Evolutionary conservation across 1,140 invertebrate species (phyloP).

Genomic region (Apocrypta bakeri): DNA sequence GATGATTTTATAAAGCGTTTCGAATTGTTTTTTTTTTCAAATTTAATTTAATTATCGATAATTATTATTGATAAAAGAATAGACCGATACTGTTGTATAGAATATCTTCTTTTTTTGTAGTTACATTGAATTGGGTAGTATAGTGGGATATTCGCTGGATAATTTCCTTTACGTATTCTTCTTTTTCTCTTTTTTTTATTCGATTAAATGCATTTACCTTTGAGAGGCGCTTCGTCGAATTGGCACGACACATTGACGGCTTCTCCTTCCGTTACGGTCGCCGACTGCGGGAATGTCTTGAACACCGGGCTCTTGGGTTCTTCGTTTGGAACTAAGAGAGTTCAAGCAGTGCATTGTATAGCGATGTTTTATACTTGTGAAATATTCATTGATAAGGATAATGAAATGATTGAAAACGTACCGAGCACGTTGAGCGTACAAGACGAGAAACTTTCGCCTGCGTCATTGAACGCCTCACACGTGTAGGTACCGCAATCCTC

Average conservation of each 20-base stretch:
- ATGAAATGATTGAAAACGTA: constrained; percentile 58
- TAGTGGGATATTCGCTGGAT: too few relatives aligned
- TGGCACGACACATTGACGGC: constrained; percentile 86
- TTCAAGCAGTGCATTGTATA: neutral
- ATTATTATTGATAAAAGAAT: too few relatives aligned
- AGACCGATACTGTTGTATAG: too few relatives aligned
- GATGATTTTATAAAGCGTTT: too few relatives aligned
- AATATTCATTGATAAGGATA: neutral
- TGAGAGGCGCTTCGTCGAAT: constrained; percentile 81
- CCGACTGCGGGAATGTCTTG: constrained; percentile 91
- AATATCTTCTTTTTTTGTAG: too few relatives aligned
- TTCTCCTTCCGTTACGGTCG: constrained; percentile 88
- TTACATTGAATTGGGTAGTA: too few relatives aligned
- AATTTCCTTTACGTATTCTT: too few relatives aligned
- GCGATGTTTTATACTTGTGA: too few relatives aligned
- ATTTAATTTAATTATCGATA: too few relatives aligned
- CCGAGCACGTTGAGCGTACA: constrained; percentile 88
- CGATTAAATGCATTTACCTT: constrained; percentile 72
- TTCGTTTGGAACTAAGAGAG: constrained; percentile 87
- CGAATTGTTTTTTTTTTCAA: too few relatives aligned
- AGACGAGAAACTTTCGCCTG: constrained; percentile 93
- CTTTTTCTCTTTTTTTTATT: neutral
- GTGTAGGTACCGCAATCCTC: constrained; percentile 95
- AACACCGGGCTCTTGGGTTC: constrained; percentile 88
- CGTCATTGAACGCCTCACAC: constrained; percentile 96